These are phyloP conservation scores for Cyrtonyx montezumae DNA, from an alignment of 2,113 vertebrate genomes.

Conservation along the genomic window DNA sequence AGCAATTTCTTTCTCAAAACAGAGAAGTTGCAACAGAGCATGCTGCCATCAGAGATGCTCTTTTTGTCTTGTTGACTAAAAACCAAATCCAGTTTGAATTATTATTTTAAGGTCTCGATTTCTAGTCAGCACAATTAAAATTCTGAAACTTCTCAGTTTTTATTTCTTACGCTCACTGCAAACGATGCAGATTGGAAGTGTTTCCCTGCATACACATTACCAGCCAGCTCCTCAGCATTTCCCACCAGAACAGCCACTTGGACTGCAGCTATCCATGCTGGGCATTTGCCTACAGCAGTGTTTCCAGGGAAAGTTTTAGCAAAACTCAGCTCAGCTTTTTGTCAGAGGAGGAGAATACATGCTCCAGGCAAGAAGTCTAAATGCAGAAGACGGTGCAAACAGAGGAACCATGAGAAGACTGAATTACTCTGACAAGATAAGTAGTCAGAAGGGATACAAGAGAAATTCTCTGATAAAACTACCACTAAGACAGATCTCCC, in stretches of 20 bases:
- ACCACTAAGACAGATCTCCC: not conserved
- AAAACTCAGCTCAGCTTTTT: not conserved
- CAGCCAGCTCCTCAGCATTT: not conserved
- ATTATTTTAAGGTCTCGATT: not conserved
- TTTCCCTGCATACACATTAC: rapidly evolving
- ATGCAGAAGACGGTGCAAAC: not conserved
- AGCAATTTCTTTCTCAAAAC: not conserved
- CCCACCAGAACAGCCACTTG: not conserved
- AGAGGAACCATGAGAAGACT: not conserved
- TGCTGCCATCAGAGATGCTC: not conserved
- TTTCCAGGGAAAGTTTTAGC: not conserved
- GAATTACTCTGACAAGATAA: not conserved
- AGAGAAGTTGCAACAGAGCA: not conserved
- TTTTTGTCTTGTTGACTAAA: not conserved
- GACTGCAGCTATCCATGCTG: not conserved
- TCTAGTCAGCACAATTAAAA: not conserved
- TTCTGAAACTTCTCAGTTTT: not conserved
- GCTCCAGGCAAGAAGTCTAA: not conserved
- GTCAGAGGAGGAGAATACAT: not conserved
- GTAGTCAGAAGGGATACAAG: not conserved
- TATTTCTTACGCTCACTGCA: not conserved
- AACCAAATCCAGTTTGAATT: not conserved
- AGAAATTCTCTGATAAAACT: not conserved
- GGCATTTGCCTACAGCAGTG: not conserved
- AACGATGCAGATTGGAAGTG: not conserved